A percentile compares a stretch with the other conserved stretches of the same genome.
Evolutionary conservation across 2,797 vertebrate genomes (phyloP).

Genomic region (Paguma larvata): DNA sequence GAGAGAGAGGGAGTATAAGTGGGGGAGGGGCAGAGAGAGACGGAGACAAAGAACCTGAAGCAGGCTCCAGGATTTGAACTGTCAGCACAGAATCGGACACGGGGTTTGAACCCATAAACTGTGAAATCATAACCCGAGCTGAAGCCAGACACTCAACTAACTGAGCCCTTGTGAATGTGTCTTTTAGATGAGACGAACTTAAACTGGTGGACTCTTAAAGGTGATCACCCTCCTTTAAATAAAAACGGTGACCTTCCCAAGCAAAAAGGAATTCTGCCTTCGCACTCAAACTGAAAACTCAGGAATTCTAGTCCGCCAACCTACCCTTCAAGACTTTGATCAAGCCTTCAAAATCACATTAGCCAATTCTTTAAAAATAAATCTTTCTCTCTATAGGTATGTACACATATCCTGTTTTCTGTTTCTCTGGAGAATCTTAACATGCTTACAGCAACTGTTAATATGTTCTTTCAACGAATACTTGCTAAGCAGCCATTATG

Average conservation of each 20-base stretch:
- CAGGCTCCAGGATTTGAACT: too few relatives aligned
- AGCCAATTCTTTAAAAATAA: background rate
- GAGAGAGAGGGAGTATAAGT: too few relatives aligned
- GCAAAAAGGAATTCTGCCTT: background rate
- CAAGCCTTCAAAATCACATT: background rate
- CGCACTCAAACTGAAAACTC: background rate
- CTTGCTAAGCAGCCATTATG: background rate
- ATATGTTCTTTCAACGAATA: conserved; percentile 2
- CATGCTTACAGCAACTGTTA: background rate
- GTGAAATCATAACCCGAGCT: too few relatives aligned
- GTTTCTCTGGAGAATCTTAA: background rate
- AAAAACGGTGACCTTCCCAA: background rate
- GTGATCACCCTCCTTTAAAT: background rate
- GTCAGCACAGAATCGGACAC: too few relatives aligned
- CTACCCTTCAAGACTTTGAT: background rate
- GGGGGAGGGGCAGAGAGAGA: too few relatives aligned
- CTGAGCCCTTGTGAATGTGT: background rate
- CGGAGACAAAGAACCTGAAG: too few relatives aligned
- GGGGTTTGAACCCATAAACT: too few relatives aligned
- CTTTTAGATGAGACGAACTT: background rate
- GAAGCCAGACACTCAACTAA: too few relatives aligned
- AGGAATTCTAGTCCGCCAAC: background rate
- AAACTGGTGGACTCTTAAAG: background rate
- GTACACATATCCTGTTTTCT: background rate
- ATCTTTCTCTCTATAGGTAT: accelerated